Percentiles rank a stretch among this genome's conserved stretches.
Conservation (phyloP, 1,140 invertebrate species). For the Hetaerina americana region DNA sequence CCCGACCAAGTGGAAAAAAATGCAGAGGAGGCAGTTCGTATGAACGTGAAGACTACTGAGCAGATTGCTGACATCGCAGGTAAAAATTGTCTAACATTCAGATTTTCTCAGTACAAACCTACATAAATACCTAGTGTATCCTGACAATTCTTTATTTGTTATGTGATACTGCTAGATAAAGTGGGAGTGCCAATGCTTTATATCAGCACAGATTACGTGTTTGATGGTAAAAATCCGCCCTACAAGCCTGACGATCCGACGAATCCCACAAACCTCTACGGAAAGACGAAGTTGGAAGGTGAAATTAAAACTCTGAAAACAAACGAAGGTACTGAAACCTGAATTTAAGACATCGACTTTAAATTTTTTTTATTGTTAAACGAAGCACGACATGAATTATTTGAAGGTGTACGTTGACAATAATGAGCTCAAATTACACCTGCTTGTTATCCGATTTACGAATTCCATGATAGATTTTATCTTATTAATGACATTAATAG, state of each 20-base stretch:
- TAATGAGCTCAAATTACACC: no score
- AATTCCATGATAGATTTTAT: no score
- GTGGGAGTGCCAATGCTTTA: conserved; percentile 32
- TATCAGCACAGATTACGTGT: conserved; percentile 46
- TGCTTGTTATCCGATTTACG: no score
- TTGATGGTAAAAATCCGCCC: conserved; percentile 39
- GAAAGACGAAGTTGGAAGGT: conserved; percentile 35
- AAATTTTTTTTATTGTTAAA: no score
- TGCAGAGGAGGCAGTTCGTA: conserved; percentile 25
- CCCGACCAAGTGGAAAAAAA: conserved; percentile 38
- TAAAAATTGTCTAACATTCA: conserved; percentile 19
- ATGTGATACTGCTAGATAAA: conserved; percentile 19
- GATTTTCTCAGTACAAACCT: conserved; percentile 3
- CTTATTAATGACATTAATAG: conserved; percentile 21
- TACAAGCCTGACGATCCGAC: conserved; percentile 30
- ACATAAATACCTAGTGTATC: not conserved
- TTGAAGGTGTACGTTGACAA: no score
- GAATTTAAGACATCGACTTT: no score
- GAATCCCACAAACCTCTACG: conserved; percentile 41
- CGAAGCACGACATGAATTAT: no score
- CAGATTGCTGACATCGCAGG: conserved; percentile 32
- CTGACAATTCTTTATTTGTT: not conserved
- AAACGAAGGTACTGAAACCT: conserved; percentile 26
- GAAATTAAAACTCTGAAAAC: conserved; percentile 28
- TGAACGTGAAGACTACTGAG: conserved; percentile 34